Conservation (phyloP, 1,140 invertebrate species). For the Drosophila elegans region DNA sequence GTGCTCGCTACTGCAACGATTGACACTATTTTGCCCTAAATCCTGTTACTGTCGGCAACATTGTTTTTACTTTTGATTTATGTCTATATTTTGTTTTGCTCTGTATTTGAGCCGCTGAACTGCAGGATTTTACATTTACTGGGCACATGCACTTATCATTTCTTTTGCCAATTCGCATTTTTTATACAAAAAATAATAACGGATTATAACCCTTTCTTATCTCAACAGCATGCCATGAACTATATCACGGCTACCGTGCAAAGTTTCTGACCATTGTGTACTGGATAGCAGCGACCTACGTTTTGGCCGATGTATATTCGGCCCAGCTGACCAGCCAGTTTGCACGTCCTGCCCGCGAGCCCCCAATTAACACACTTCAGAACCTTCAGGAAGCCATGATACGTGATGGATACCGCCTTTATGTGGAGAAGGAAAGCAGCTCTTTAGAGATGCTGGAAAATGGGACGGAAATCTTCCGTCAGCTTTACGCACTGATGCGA, state of each 20-base stretch:
- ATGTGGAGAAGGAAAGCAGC: conserved; percentile 89
- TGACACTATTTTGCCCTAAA: no score
- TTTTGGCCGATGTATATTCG: conserved; percentile 90
- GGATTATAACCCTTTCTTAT: no score
- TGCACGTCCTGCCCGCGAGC: conserved; percentile 88
- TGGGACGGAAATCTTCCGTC: conserved; percentile 89
- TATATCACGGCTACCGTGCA: conserved; percentile 87
- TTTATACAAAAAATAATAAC: no score
- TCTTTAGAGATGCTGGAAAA: conserved; percentile 90
- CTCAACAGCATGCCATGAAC: conserved; percentile 78
- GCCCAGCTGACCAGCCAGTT: conserved; percentile 90
- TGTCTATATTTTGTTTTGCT: no score
- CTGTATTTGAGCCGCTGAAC: no score
- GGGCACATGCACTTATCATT: no score
- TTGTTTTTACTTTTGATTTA: no score
- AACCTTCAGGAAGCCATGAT: conserved; percentile 88
- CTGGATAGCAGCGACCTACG: conserved; percentile 89
- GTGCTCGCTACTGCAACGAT: no score
- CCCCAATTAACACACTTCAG: conserved; percentile 87
- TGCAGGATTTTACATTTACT: no score
- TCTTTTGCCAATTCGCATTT: no score
- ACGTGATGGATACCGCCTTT: conserved; percentile 87
- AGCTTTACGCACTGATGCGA: conserved; percentile 88
- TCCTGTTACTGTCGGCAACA: no score
- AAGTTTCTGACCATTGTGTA: conserved; percentile 88